A percentile compares a stretch with the other conserved stretches of the same genome.
These are phyloP conservation scores for Penaeus japonicus DNA, from an alignment of 1,140 invertebrate species.

Conservation along the genomic window DNA sequence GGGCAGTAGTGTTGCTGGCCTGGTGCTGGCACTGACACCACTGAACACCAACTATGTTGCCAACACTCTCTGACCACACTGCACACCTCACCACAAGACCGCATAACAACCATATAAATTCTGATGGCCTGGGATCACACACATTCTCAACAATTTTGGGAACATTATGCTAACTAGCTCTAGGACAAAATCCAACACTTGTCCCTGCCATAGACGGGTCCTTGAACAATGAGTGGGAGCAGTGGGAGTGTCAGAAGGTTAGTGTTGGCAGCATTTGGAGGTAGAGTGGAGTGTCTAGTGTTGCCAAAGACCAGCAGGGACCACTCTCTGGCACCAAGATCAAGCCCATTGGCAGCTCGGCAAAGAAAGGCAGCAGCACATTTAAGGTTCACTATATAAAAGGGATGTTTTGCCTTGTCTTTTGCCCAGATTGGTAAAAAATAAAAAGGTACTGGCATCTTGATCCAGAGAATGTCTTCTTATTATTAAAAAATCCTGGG, in stretches of 20 bases:
- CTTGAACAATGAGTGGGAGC: conserved; percentile 10
- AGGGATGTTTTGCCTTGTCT: neutral
- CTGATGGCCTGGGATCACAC: neutral
- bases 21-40: conserved; percentile 44
- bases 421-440: neutral
- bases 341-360: neutral
- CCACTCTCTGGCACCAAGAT: conserved; percentile 53
- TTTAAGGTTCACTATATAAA: conserved; percentile 32
- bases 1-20: conserved; percentile 45
- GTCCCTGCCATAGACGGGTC: neutral
- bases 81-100: neutral
- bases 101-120: neutral
- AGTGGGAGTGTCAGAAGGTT: conserved; percentile 1
- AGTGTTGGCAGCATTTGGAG: conserved; percentile 36
- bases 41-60: conserved; percentile 18
- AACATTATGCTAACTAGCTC: neutral
- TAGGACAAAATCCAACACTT: conserved; percentile 3
- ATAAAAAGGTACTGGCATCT: conserved; percentile 35
- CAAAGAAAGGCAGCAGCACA: conserved; percentile 2
- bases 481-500: conserved; percentile 48
- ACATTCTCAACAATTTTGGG: neutral
- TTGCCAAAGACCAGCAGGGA: conserved; percentile 42
- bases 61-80: conserved; percentile 30
- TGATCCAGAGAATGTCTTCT: conserved; percentile 47
- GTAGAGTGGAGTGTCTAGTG: conserved; percentile 13